These are phyloP conservation scores for Eupithecia exiguata DNA, from an alignment of 2,888 invertebrate species.

Conservation along the genomic window DNA sequence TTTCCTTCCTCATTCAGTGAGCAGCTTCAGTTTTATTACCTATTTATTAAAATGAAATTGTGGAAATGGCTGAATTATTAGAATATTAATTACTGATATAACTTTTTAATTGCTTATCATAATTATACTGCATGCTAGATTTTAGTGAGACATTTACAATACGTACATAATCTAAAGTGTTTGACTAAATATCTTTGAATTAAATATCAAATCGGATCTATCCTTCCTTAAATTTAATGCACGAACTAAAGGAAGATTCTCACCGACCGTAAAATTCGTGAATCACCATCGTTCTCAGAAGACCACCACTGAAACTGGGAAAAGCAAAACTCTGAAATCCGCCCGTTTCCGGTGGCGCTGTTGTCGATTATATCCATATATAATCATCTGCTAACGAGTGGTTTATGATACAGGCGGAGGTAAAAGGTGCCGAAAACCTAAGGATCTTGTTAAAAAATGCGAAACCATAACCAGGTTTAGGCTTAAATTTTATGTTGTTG, in stretches of 20 bases:
- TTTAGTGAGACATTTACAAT: too few species aligned
- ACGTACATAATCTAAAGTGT: too few species aligned
- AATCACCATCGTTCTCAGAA: conserved; percentile 44
- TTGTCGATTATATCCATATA: conserved; percentile 37
- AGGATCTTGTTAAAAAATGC: not conserved
- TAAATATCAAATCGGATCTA: not conserved
- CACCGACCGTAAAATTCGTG: conserved; percentile 1
- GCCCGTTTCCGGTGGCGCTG: conserved; percentile 74
- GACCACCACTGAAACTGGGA: conserved; percentile 56
- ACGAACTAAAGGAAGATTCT: not conserved
- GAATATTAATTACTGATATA: too few species aligned
- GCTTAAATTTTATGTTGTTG: not conserved
- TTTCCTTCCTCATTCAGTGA: too few species aligned
- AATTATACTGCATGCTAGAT: too few species aligned
- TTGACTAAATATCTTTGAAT: not conserved
- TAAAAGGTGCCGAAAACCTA: conserved; percentile 24
- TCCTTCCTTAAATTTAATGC: not conserved
- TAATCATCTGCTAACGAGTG: conserved; percentile 13
- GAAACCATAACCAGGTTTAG: not conserved
- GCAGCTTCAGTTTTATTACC: too few species aligned
- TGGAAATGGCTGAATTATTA: too few species aligned
- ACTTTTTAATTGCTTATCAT: too few species aligned
- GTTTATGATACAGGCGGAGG: conserved; percentile 21
- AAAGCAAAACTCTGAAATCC: conserved; percentile 54
- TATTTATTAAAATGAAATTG: too few species aligned